Conservation (phyloP, 2,797 vertebrate species). For the Anisognathus igniventris region DNA sequence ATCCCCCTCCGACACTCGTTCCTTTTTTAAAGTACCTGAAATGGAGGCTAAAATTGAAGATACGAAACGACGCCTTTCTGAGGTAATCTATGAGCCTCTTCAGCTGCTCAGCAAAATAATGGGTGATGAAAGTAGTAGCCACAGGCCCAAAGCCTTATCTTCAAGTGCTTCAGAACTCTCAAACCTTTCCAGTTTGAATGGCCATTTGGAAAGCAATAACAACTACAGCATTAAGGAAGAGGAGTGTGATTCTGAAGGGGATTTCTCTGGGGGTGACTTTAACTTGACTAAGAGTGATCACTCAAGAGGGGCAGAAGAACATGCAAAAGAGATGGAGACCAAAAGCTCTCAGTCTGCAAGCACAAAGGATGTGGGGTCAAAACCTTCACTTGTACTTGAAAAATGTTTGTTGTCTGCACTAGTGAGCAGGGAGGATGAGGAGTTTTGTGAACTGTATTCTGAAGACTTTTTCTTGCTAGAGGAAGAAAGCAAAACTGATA, state of each 20-base stretch:
- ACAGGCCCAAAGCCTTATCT: constrained; percentile 88
- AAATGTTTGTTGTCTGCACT: constrained; percentile 87
- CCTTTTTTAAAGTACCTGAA: constrained; percentile 96
- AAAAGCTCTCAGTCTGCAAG: constrained; percentile 59
- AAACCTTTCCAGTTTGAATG: constrained; percentile 79
- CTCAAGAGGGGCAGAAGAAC: constrained; percentile 53
- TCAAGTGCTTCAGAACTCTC: constrained; percentile 91
- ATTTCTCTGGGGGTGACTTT: constrained; percentile 59
- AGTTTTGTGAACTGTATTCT: constrained; percentile 89
- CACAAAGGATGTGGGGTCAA: constrained; percentile 69
- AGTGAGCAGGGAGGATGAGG: constrained; percentile 91
- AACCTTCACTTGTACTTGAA: constrained; percentile 82
- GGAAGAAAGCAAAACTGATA: constrained; percentile 73
- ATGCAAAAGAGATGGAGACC: constrained; percentile 45
- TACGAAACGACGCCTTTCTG: constrained; percentile 93
- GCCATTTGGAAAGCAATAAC: constrained; percentile 89
- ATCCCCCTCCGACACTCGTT: constrained; percentile 87
- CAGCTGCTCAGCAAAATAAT: constrained; percentile 96
- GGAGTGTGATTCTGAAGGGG: constrained; percentile 83
- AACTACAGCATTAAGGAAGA: constrained; percentile 97
- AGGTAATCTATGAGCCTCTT: constrained; percentile 93
- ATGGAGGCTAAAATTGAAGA: constrained; percentile 96
- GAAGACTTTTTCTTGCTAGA: constrained; percentile 87
- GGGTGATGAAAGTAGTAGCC: constrained; percentile 88
- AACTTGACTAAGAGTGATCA: constrained; percentile 29